phyloP scores from a whole-genome alignment of 2,888 invertebrate genomes.

The Protonemura montana region DNA sequence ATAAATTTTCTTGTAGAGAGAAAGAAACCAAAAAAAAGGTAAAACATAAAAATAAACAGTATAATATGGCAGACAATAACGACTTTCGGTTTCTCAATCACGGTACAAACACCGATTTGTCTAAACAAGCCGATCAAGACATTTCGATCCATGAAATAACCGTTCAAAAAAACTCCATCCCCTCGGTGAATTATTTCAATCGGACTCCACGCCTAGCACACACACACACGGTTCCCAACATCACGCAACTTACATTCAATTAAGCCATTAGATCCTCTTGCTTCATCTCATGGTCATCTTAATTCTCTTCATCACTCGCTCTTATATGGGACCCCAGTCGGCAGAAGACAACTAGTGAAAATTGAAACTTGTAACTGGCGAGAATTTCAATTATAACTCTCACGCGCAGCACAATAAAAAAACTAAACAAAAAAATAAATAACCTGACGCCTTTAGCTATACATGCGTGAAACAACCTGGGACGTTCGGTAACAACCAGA shows the following conservation, averaged over 20 bases:
- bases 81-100: too few relatives aligned
- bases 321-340: not conserved
- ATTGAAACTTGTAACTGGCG: not conserved
- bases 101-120: too few relatives aligned
- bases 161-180: not conserved
- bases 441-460: not conserved
- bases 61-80: too few relatives aligned
- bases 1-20: too few relatives aligned
- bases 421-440: not conserved
- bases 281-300: not conserved
- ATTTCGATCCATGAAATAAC: too few relatives aligned
- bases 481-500: not conserved
- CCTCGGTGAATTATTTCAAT: not conserved
- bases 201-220: not conserved
- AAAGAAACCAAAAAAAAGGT: too few relatives aligned
- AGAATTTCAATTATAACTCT: conserved; percentile 7
- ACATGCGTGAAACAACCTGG: not conserved
- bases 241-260: not conserved
- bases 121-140: too few relatives aligned
- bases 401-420: not conserved
- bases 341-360: not conserved
- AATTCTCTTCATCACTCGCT: not conserved
- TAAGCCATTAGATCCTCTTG: conserved; percentile 1
- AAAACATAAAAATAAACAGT: too few relatives aligned
- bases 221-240: not conserved